A percentile compares a stretch with the other conserved stretches of the same genome.
phyloP scores from a whole-genome alignment of 2,888 invertebrate genomes.

The Exephanes ischioxanthus region DNA sequence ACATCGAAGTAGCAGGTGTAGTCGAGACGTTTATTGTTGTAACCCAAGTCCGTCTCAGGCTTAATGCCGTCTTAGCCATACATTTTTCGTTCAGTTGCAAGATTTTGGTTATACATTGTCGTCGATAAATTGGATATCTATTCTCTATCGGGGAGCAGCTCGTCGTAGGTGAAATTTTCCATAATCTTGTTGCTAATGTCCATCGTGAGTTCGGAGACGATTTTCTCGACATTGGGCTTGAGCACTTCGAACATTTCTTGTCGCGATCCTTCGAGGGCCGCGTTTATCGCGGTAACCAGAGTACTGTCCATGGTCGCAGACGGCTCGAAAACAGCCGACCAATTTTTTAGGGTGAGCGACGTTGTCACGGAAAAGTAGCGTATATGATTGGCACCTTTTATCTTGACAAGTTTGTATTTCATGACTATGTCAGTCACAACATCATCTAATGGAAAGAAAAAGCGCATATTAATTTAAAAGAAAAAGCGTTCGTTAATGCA shows the following conservation, averaged over 20 bases:
- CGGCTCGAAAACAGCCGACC: neutral
- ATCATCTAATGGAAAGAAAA: neutral
- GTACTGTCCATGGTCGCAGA: neutral
- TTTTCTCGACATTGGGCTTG: neutral
- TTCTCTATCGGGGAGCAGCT: constrained; percentile 6
- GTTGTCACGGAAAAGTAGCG: neutral
- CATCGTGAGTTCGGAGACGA: neutral
- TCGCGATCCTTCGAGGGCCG: neutral
- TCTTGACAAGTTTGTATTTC: neutral
- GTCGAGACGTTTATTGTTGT: too few species aligned
- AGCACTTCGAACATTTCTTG: neutral
- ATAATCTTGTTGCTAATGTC: neutral
- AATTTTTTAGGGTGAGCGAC: neutral
- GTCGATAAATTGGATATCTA: neutral
- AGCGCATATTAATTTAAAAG: neutral
- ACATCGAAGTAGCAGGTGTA: too few species aligned
- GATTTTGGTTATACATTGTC: neutral
- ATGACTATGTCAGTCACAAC: neutral
- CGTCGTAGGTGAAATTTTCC: neutral
- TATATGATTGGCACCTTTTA: neutral
- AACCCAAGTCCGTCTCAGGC: too few species aligned
- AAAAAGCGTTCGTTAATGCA: too few species aligned
- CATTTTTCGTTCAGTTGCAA: neutral
- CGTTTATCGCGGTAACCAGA: neutral
- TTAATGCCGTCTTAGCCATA: too few species aligned